Evolutionary conservation across 2,888 invertebrate species (phyloP).

Genomic region (Cheiracanthium punctorium): DNA sequence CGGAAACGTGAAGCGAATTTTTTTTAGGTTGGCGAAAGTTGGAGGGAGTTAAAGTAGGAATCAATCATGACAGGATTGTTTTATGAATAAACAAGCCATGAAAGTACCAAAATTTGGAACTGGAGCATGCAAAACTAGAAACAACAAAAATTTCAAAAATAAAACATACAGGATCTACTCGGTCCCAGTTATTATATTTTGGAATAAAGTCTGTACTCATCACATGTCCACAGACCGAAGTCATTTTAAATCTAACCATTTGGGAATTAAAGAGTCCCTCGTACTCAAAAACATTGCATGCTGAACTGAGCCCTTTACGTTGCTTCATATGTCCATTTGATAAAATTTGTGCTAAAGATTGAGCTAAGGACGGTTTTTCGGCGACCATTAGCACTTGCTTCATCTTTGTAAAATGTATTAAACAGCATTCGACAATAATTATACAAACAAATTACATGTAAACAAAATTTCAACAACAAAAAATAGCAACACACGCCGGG

Average conservation of each 20-base stretch:
- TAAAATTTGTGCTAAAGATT: conserved; percentile 93
- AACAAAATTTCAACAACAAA: conserved; percentile 20
- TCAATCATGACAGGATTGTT: no score
- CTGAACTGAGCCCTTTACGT: conserved; percentile 86
- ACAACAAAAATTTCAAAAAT: not conserved
- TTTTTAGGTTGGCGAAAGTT: no score
- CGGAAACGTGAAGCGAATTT: no score
- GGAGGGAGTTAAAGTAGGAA: no score
- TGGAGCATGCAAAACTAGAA: no score
- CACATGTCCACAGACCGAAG: conserved; percentile 99
- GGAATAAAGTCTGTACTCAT: conserved; percentile 93
- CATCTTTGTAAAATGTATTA: conserved; percentile 70
- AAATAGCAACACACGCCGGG: conserved; percentile 26
- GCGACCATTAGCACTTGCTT: conserved; percentile 79
- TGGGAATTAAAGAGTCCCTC: conserved; percentile 84
- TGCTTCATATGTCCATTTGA: conserved; percentile 79
- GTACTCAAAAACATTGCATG: conserved; percentile 97
- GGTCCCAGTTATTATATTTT: conserved; percentile 98
- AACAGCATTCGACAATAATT: not conserved
- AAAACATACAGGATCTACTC: conserved; percentile 90
- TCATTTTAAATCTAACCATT: conserved; percentile 90
- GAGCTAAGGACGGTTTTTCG: conserved; percentile 93
- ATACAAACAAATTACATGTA: conserved; percentile 7
- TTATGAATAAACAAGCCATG: no score
- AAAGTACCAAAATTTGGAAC: no score